Base-by-base conservation (phyloP, 2,113 vertebrate species). In the Strix aluco region DNA sequence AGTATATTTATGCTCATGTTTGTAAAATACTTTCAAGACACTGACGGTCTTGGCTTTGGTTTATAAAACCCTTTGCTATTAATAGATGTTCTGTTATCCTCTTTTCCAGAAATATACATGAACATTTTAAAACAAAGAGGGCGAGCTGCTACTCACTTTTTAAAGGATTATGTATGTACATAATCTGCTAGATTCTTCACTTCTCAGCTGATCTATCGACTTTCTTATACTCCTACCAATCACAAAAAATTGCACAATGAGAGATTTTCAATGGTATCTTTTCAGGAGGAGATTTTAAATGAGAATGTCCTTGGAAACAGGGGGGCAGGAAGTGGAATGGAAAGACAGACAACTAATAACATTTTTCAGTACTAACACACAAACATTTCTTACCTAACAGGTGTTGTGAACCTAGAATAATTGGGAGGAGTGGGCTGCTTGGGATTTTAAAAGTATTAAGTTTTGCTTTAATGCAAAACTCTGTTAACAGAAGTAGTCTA, bases 1-100 rank as follows among this genome's bases (percentile, higher is more conserved):
- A 36, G 15, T 49, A 73, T 7, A 66, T 51, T 40, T 94, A 66
- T 65, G 67, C 29, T 80, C 62, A 23, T 73, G 51, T 72, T 94
- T 86, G 75, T 80, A 82, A 93, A 80, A 96, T 59, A 73, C 57
- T 72, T 95, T n/a, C 61, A 88, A 87, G 91, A 72, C 20, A 40
- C 47, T 32, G 52, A 88, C 23, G 67, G 27, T 25, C 51, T 91
- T 87, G 23, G 51, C 46, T 79, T 82, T 82, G 62, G 36, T 54
- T 91, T 80, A 51, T 51, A 72, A 86, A 88, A 58, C 8, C 1
- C 22, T 69, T 66, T 34, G 59, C 75, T 94, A 92, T 83, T 72
- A 80, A 86, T 90, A 86, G 83, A 61, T 72, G 47, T 92, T 78
- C 72, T 67, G 57, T 61, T 81, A 47, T 11, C 21, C 34, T 78